phyloP scores from a whole-genome alignment of 2,797 vertebrate genomes.

The Clamator glandarius region DNA sequence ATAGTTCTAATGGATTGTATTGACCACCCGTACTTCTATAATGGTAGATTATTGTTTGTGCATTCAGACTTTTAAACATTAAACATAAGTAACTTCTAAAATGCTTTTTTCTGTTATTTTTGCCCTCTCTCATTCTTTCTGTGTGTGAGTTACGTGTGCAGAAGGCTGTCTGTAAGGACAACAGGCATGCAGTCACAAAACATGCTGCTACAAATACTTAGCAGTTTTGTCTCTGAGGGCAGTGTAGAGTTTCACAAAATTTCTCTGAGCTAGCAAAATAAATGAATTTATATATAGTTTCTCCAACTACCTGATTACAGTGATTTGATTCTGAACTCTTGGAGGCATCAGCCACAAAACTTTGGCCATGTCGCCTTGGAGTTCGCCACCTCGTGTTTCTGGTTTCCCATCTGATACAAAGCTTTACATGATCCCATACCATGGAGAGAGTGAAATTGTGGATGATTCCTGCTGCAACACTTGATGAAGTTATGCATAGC shows the following conservation, averaged over 20 bases:
- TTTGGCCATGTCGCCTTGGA: fast-evolving
- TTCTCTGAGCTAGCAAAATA: not conserved
- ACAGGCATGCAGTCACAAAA: not conserved
- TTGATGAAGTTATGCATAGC: not conserved
- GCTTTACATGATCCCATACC: not conserved
- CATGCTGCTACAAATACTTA: not conserved
- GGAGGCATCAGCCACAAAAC: not conserved
- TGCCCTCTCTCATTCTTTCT: not conserved
- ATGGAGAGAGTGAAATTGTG: not conserved
- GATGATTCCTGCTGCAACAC: fast-evolving
- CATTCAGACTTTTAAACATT: conserved; percentile 88
- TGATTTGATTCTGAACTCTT: not conserved
- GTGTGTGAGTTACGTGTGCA: fast-evolving
- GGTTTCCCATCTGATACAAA: not conserved
- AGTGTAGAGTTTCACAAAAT: not conserved
- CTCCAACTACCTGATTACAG: not conserved
- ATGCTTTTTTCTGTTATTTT: conserved; percentile 48
- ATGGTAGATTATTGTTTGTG: conserved; percentile 87
- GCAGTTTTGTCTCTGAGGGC: not conserved
- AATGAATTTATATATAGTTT: not conserved
- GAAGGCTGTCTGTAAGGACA: no score
- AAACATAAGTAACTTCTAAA: conserved; percentile 85
- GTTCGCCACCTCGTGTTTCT: fast-evolving
- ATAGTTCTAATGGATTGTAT: conserved; percentile 87
- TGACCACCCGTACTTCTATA: conserved; percentile 85